Percentiles rank a stretch among this genome's conserved stretches.
These are phyloP conservation scores for Camponotus pennsylvanicus DNA, from an alignment of 1,140 invertebrate species.

Conservation along the genomic window DNA sequence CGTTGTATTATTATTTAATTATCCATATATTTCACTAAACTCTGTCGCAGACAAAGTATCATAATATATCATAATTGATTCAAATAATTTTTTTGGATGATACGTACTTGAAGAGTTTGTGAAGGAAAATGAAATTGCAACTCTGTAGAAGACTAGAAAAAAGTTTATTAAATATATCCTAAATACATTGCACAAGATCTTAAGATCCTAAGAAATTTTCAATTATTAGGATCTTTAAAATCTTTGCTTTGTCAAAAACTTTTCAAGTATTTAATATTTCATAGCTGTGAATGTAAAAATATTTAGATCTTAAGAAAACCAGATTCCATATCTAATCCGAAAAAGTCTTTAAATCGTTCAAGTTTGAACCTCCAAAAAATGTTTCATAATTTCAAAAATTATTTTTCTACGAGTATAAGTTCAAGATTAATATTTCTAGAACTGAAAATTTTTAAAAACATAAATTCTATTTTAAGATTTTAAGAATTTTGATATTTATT, in stretches of 20 bases:
- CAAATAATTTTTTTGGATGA: background rate
- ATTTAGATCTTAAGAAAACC: background rate
- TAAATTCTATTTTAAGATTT: conserved; percentile 1
- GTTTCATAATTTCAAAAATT: too few relatives aligned
- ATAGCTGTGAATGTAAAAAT: conserved; percentile 23
- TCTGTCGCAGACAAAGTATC: background rate
- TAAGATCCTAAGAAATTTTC: conserved; percentile 10
- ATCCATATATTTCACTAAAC: background rate
- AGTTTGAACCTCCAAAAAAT: too few relatives aligned
- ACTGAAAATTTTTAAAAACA: background rate
- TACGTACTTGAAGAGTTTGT: background rate
- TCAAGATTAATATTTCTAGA: background rate
- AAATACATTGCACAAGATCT: conserved; percentile 46
- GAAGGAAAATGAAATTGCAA: conserved; percentile 3
- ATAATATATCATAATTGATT: conserved; percentile 23
- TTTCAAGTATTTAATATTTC: conserved; percentile 12
- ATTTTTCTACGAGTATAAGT: too few relatives aligned
- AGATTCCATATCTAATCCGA: background rate
- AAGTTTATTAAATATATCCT: conserved; percentile 54
- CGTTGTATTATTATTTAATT: too few relatives aligned
- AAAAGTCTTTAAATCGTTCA: too few relatives aligned
- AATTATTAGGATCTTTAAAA: background rate
- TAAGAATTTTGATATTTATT: background rate
- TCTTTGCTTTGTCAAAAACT: background rate
- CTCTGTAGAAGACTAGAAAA: conserved; percentile 45